phyloP scores from a whole-genome alignment of 64 coral and sea anemone species.

The Pachyseris speciosa region DNA sequence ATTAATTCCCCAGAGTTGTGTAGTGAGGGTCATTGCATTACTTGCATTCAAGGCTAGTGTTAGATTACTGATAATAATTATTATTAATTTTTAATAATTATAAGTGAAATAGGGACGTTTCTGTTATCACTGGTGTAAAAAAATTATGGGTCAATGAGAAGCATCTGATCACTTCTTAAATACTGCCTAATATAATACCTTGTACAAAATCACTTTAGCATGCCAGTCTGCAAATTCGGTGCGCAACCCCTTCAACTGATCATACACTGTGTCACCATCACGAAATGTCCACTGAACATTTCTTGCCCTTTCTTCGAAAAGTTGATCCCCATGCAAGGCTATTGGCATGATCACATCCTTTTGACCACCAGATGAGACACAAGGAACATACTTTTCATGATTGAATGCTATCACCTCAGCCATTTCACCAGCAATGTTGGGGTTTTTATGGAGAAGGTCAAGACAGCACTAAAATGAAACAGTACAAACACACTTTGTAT shows the following conservation, averaged over 20 bases:
- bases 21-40: too few relatives aligned
- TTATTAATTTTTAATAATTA: too few relatives aligned
- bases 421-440: constrained; percentile 40
- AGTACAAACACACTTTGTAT: too few relatives aligned
- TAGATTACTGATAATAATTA: too few relatives aligned
- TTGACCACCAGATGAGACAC: neutral
- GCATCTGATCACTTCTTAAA: too few relatives aligned
- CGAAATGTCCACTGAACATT: constrained; percentile 51
- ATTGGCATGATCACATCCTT: neutral
- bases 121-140: too few relatives aligned
- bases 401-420: neutral
- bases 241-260: neutral
- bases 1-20: too few relatives aligned
- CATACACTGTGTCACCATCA: constrained; percentile 16
- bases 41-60: too few relatives aligned
- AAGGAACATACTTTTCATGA: constrained; percentile 47
- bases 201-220: constrained; percentile 27
- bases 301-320: constrained; percentile 33
- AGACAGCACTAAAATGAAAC: constrained; percentile 20
- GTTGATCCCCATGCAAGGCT: constrained; percentile 26
- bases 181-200: too few relatives aligned
- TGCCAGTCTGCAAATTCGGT: constrained; percentile 47
- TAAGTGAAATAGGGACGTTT: too few relatives aligned
- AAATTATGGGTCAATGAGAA: too few relatives aligned
- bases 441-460: constrained; percentile 17